Evolutionary conservation across 2,797 vertebrate species (phyloP).

Genomic region (Enteromius unitaeniatus): DNA sequence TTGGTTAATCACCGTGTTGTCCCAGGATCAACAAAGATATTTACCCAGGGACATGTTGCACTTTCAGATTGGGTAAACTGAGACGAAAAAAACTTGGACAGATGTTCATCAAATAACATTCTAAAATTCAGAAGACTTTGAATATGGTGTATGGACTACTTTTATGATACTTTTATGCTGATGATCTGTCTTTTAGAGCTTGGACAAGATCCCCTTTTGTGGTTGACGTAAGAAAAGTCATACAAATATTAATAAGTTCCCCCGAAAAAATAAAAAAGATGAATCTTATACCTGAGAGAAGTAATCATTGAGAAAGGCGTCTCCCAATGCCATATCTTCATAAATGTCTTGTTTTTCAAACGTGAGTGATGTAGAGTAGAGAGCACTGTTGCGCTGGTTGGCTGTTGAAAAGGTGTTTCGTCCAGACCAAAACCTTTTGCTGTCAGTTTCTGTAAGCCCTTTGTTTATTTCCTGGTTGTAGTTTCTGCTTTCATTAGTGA

Average conservation of each 20-base stretch:
- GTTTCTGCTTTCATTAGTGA: not conserved
- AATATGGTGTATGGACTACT: not conserved
- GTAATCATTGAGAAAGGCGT: constrained; percentile 72
- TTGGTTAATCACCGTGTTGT: too few relatives aligned
- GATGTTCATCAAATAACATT: not conserved
- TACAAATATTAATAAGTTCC: not conserved
- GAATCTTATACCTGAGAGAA: constrained; percentile 74
- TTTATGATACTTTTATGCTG: not conserved
- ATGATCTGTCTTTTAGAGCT: not conserved
- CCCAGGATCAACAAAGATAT: too few relatives aligned
- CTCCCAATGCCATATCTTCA: constrained; percentile 72
- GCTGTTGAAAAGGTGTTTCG: constrained; percentile 4
- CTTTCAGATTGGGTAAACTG: not conserved
- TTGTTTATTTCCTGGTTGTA: constrained; percentile 32
- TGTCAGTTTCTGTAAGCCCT: constrained; percentile 52
- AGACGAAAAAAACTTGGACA: not conserved
- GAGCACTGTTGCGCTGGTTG: not conserved
- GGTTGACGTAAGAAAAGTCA: not conserved
- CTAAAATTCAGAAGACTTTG: not conserved
- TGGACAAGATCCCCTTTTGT: not conserved
- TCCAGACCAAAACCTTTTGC: constrained; percentile 26
- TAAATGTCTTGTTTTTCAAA: constrained; percentile 42
- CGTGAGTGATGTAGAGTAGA: constrained; percentile 26
- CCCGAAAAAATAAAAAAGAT: not conserved
- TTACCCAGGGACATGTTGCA: too few relatives aligned